Evolutionary conservation across 2,113 vertebrate species (phyloP).

Genomic region (Thermophis baileyi): DNA sequence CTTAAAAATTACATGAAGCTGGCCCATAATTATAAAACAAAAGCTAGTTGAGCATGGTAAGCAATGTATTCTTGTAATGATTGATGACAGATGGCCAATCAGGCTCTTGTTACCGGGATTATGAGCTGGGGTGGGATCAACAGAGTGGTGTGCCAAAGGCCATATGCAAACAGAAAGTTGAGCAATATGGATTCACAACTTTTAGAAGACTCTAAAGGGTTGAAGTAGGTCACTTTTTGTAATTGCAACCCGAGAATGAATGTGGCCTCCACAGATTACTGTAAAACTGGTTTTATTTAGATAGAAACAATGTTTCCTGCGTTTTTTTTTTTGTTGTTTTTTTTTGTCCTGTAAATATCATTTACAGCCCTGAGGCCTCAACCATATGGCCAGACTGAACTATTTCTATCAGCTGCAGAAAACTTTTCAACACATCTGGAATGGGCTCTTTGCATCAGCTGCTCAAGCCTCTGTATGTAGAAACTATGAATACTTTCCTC

Average conservation of each 20-base stretch:
- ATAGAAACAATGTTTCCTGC: constrained; percentile 47
- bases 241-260: constrained; percentile 48
- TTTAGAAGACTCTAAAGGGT: constrained; percentile 46
- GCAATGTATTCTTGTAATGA: constrained; percentile 49
- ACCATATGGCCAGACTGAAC: constrained; percentile 39
- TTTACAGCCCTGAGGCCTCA: constrained; percentile 49
- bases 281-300: constrained; percentile 66
- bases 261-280: constrained; percentile 58
- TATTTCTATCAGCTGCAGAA: constrained; percentile 55
- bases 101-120: constrained; percentile 57
- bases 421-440: constrained; percentile 51
- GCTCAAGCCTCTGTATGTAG: constrained; percentile 42
- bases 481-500: constrained; percentile 23
- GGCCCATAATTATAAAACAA: constrained; percentile 54
- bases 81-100: constrained; percentile 63
- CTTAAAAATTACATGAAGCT: constrained; percentile 47
- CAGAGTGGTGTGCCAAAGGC: constrained; percentile 50
- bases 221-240: constrained; percentile 24
- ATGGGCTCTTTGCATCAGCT: constrained; percentile 49
- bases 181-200: constrained; percentile 59
- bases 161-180: constrained; percentile 50
- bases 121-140: constrained; percentile 44
- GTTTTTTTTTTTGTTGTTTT: constrained; percentile 50
- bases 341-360: constrained; percentile 46
- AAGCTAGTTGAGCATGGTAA: constrained; percentile 46